These are phyloP conservation scores for Nomada fucata DNA, from an alignment of 2,888 invertebrate genomes.

Conservation along the genomic window DNA sequence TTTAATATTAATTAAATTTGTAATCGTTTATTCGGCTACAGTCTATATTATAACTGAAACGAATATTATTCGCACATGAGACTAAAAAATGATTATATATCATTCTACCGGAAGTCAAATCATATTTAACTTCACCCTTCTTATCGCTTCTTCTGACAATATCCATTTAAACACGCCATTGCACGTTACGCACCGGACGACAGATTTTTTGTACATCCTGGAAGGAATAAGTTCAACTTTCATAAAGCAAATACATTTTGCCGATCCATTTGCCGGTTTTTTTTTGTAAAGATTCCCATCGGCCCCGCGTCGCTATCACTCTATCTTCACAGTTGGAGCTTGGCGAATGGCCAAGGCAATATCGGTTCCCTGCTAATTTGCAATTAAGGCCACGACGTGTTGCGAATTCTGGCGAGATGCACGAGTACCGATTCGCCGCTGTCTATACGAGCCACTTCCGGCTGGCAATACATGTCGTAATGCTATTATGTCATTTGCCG, in stretches of 20 bases:
- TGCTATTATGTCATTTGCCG: constrained; percentile 10
- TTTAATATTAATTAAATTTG: too few species aligned
- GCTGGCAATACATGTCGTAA: constrained; percentile 16
- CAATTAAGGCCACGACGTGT: constrained; percentile 69
- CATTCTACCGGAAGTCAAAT: too few species aligned
- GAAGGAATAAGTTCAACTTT: neutral
- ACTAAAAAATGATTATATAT: too few species aligned
- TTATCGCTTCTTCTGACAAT: too few species aligned
- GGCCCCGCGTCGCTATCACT: constrained; percentile 11
- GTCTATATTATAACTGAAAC: too few species aligned
- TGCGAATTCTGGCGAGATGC: constrained; percentile 57
- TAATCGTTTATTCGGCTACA: too few species aligned
- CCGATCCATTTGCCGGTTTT: constrained; percentile 11
- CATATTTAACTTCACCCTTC: too few species aligned
- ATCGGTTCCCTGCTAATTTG: constrained; percentile 67
- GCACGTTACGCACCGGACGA: neutral
- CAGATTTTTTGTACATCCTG: neutral
- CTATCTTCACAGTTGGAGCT: constrained; percentile 34
- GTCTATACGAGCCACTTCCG: constrained; percentile 16
- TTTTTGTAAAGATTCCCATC: constrained; percentile 28
- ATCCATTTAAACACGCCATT: too few species aligned
- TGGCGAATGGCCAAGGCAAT: constrained; percentile 65
- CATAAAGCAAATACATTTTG: neutral
- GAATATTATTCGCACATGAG: too few species aligned
- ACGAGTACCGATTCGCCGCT: constrained; percentile 34